phyloP scores from a whole-genome alignment of 1,140 invertebrate species.

The Ceratina australensis region DNA sequence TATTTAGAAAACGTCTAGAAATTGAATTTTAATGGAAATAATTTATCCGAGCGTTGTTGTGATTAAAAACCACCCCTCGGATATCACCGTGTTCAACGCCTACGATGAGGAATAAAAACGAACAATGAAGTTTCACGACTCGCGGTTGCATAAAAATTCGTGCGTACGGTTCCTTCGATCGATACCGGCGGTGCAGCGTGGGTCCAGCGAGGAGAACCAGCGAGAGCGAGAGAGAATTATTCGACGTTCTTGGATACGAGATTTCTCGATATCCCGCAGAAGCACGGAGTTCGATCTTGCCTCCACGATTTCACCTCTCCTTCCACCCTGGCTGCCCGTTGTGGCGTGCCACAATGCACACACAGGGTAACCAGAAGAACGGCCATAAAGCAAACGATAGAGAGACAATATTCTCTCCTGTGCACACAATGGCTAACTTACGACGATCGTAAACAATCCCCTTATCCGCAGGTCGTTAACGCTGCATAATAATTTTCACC shows the following conservation, averaged over 20 bases:
- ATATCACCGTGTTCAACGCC: not conserved
- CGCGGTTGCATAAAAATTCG: constrained; percentile 20
- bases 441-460: constrained; percentile 60
- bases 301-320: constrained; percentile 44
- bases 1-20: no score
- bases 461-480: constrained; percentile 62
- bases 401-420: constrained; percentile 62
- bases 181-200: not conserved
- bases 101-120: not conserved
- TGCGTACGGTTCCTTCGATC: constrained; percentile 39
- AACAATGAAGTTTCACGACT: not conserved
- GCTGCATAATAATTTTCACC: constrained; percentile 59
- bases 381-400: constrained; percentile 60
- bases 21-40: no score
- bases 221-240: constrained; percentile 35
- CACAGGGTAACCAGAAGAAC: constrained; percentile 46
- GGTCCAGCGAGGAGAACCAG: not conserved
- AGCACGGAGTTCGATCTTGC: constrained; percentile 46
- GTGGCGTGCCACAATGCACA: constrained; percentile 37
- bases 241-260: constrained; percentile 34
- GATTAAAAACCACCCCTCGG: not conserved
- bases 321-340: not conserved
- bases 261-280: constrained; percentile 44
- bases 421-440: constrained; percentile 64
- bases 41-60: no score